Conservation (phyloP, 37 sponge, comb jelly and placozoan genomes). For the Petrosia ficiformis region DNA sequence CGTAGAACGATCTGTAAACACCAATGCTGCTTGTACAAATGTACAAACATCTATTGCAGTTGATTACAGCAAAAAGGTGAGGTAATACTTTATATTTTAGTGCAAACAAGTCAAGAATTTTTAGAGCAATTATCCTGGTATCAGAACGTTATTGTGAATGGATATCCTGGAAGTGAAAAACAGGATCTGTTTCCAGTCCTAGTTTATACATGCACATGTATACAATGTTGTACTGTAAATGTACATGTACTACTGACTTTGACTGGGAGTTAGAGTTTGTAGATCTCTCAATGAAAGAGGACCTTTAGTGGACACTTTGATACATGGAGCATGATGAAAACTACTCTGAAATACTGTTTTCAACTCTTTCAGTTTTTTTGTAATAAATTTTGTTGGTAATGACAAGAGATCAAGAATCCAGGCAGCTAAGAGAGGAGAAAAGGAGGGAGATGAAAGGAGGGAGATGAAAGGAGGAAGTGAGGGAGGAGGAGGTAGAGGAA, state of each 20-base stretch:
- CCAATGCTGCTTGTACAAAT: no score
- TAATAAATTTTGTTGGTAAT: conserved; percentile 58
- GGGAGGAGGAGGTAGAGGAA: not conserved
- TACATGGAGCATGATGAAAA: conserved; percentile 51
- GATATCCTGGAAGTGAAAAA: no score
- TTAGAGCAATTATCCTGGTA: no score
- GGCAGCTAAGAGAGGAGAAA: conserved; percentile 23
- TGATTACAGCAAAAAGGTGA: no score
- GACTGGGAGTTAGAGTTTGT: conserved; percentile 57
- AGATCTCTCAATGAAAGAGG: conserved; percentile 69
- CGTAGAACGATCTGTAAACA: no score
- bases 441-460: not conserved
- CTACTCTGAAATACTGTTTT: conserved; percentile 43
- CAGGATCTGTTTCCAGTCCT: no score
- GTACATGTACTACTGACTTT: conserved; percentile 46
- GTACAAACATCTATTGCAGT: no score
- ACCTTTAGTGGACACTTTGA: conserved; percentile 61
- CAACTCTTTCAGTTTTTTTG: conserved; percentile 48
- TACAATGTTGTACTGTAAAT: no score
- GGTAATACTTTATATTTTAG: no score
- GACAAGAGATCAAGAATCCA: conserved; percentile 53
- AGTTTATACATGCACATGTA: no score
- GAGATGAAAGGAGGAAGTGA: not conserved
- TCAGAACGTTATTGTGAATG: not conserved
- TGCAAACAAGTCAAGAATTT: no score